Percentiles rank a stretch among this genome's conserved stretches.
phyloP scores from a whole-genome alignment of 2,113 vertebrate genomes.

The Uropsilus gracilis region DNA sequence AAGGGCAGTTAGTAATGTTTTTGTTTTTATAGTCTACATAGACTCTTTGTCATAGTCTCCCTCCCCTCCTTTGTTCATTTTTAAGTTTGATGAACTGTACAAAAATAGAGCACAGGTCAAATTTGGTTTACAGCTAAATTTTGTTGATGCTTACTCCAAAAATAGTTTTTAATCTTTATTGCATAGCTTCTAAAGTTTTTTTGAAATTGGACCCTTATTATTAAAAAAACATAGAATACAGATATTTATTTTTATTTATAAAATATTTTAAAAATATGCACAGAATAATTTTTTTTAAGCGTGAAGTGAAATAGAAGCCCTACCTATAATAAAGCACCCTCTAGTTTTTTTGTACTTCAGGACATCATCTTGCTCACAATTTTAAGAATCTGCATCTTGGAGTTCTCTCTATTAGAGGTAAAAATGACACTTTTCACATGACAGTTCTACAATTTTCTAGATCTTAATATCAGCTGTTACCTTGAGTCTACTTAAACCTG shows the following conservation, averaged over 20 bases:
- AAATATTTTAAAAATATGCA: neutral
- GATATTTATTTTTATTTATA: neutral
- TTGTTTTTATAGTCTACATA: neutral
- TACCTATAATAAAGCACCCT: neutral
- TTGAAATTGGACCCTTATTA: neutral
- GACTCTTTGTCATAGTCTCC: neutral
- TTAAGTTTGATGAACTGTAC: neutral
- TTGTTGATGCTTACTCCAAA: neutral
- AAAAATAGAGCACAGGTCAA: neutral
- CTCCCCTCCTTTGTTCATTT: neutral
- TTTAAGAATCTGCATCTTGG: neutral
- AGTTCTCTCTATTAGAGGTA: neutral
- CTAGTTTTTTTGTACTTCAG: neutral
- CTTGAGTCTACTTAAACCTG: conserved; percentile 26
- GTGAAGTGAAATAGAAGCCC: neutral
- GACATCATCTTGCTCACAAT: neutral
- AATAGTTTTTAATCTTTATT: neutral
- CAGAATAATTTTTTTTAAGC: neutral
- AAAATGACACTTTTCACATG: neutral
- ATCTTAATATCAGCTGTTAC: conserved; percentile 55
- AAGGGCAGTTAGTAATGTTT: neutral
- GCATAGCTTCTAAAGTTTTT: neutral
- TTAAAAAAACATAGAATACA: neutral
- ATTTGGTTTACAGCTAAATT: neutral
- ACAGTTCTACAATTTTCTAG: neutral